Evolutionary conservation across 2,797 vertebrate genomes (phyloP), one percentile per base, ranked within the genome.

Genomic region (Cuniculus paca): DNA sequence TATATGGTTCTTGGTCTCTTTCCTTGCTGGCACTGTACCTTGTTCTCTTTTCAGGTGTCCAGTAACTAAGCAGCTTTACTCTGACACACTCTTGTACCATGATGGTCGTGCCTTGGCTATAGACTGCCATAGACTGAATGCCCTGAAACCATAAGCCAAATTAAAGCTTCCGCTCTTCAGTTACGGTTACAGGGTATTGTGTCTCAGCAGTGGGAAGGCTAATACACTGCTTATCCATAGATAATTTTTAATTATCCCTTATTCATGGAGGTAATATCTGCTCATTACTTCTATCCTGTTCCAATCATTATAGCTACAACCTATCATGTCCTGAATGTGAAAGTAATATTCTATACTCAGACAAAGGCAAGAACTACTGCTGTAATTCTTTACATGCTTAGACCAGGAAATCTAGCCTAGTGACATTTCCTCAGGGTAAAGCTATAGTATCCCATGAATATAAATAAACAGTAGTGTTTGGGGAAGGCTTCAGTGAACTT

Each of bases 241-340:
- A 88, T 75, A 58, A 82, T 84, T 61, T 42, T 80, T 94, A 92
- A 89, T 86, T 83, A 87, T 20, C 56, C 42, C 60, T 88, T 45
- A 95, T 34, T 45, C 7, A 2, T 24, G 56, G 13, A 68, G 10
- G 52, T 85, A 95, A 82, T 36, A 48, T 79, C 61, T 89, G 70
- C 2, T 95, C 48, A 68, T 42, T 80, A 95, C 50, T 48, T 70
- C 45, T 63, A 26, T 20, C 61, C 82, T 89, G 81, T 89, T 36
- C 75, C 26, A 88, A 31, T 24, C 75, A 91, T 45, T 85, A 26
- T 58, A 52, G 14, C 84, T 60, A 52, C 0, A 78, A 79, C 24
- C 45, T 31, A 58, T 48, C 13, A 80, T 70, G 94, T 90, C 70
- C 70, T 82, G 74, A 90, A 56, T 2, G 3, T 72, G 58, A 82